Conservation (phyloP, 2,888 invertebrate species). For the Periphyllus acericola region DNA sequence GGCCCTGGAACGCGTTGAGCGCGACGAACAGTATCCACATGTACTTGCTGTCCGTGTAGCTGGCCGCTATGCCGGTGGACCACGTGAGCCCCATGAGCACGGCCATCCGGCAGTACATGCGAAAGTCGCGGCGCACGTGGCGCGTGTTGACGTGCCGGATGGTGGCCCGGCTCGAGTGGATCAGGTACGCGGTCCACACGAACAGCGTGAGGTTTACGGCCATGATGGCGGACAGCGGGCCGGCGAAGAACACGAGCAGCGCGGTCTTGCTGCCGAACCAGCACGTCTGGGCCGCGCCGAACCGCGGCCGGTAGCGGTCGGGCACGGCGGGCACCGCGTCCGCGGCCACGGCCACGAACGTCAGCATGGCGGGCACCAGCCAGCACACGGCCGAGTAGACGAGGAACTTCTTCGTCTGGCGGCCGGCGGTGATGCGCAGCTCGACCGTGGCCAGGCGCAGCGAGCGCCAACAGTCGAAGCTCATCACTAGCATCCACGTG, state of each 20-base stretch:
- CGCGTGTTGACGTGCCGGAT: slow-evolving; percentile 65
- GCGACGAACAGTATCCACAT: slow-evolving; percentile 69
- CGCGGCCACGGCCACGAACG: slow-evolving; percentile 67
- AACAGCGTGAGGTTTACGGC: slow-evolving; percentile 68
- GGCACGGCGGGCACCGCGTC: slow-evolving; percentile 66
- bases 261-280: slow-evolving; percentile 70
- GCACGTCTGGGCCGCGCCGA: slow-evolving; percentile 68
- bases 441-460: slow-evolving; percentile 68
- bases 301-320: slow-evolving; percentile 67
- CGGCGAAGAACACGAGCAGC: slow-evolving; percentile 70
- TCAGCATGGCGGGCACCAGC: slow-evolving; percentile 67
- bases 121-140: slow-evolving; percentile 66
- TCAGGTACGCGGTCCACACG: slow-evolving; percentile 67
- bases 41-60: slow-evolving; percentile 67
- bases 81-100: slow-evolving; percentile 70
- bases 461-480: slow-evolving; percentile 70
- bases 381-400: slow-evolving; percentile 68
- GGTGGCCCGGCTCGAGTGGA: slow-evolving; percentile 67
- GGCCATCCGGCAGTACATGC: slow-evolving; percentile 69
- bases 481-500: slow-evolving; percentile 71
- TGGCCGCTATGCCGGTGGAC: slow-evolving; percentile 69
- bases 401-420: slow-evolving; percentile 67
- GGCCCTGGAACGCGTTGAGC: slow-evolving; percentile 69
- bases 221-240: slow-evolving; percentile 69
- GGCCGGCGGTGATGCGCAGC: slow-evolving; percentile 68